A percentile compares a stretch with the other conserved stretches of the same genome.
Evolutionary conservation across 2,113 vertebrate species (phyloP).

Genomic region (Forbesichthys agassizii): DNA sequence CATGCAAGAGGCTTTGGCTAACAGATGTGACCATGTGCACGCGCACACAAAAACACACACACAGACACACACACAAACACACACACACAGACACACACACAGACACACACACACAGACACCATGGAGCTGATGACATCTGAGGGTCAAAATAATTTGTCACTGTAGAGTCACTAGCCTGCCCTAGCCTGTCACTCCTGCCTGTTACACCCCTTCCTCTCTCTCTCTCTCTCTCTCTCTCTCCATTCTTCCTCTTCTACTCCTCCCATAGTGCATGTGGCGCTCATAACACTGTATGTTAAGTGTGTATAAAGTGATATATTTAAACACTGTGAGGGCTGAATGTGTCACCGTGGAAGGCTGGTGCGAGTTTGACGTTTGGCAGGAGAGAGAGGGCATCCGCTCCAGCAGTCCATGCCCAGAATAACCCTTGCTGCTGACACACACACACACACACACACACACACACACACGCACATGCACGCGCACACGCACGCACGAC

Average conservation of each 20-base stretch:
- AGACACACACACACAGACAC: slow-evolving; percentile 11
- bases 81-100: slow-evolving; percentile 12
- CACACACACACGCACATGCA: not conserved
- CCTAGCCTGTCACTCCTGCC: not conserved
- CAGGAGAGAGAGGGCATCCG: slow-evolving; percentile 62
- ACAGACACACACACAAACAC: slow-evolving; percentile 22
- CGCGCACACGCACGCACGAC: too few relatives aligned
- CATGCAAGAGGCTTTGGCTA: slow-evolving; percentile 38
- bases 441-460: not conserved
- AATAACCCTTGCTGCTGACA: slow-evolving; percentile 37
- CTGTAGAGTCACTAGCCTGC: slow-evolving; percentile 38
- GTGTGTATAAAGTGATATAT: slow-evolving; percentile 39
- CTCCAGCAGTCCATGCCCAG: slow-evolving; percentile 55
- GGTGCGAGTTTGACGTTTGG: slow-evolving; percentile 68
- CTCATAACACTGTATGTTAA: slow-evolving; percentile 37
- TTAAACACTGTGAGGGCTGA: slow-evolving; percentile 44
- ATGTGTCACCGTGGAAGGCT: slow-evolving; percentile 38
- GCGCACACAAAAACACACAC: not conserved
- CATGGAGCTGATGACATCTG: slow-evolving; percentile 53
- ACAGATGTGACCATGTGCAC: slow-evolving; percentile 50
- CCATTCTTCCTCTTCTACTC: not conserved
- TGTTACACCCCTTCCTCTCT: too few relatives aligned
- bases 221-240: too few relatives aligned
- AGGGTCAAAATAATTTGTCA: slow-evolving; percentile 60
- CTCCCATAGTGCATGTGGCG: not conserved